A percentile compares a stretch with the other conserved stretches of the same genome.
Evolutionary conservation across 2,888 invertebrate genomes (phyloP).

Genomic region (Monoplex corrugatus): DNA sequence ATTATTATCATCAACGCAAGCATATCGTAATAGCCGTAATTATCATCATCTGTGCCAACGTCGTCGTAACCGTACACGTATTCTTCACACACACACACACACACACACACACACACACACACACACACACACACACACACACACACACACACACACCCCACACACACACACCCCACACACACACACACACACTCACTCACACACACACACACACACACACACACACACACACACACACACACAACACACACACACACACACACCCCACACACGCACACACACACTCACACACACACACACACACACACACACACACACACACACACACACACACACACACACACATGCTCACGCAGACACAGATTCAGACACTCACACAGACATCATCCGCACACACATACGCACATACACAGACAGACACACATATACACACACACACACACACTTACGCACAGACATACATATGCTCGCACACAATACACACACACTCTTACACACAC

Average conservation of each 20-base stretch:
- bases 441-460: background rate
- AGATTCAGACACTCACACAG: background rate
- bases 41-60: background rate
- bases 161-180: background rate
- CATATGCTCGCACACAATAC: too few species aligned
- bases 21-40: background rate
- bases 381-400: too few species aligned
- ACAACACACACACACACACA: background rate
- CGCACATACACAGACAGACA: background rate
- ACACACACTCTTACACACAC: background rate
- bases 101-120: background rate
- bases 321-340: too few species aligned
- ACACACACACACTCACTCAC: background rate
- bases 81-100: too few species aligned
- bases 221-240: background rate
- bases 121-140: background rate
- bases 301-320: too few species aligned
- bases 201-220: background rate
- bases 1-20: background rate
- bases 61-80: background rate
- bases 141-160: background rate
- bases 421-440: background rate
- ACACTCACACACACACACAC: too few species aligned
- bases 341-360: too few species aligned
- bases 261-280: too few species aligned